phyloP scores from a whole-genome alignment of 1,140 invertebrate species.

The Mizuhopecten yessoensis region DNA sequence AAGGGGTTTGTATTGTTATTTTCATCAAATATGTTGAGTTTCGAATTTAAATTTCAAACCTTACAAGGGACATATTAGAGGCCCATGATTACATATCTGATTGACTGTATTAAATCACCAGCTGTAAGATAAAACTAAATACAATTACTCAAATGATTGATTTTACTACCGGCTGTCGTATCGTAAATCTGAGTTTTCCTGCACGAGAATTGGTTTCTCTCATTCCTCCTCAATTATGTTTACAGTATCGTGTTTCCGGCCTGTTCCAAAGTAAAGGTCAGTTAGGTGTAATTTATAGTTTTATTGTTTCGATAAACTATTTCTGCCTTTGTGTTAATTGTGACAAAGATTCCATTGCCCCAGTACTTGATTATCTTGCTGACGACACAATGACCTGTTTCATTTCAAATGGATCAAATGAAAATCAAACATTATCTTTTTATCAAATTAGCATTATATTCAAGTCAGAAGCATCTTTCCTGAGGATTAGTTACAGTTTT shows the following conservation, averaged over 20 bases:
- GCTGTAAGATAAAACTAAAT: not conserved
- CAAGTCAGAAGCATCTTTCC: too few relatives aligned
- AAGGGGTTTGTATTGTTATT: not conserved
- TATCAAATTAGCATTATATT: too few relatives aligned
- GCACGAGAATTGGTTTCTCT: not conserved
- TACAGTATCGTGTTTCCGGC: not conserved
- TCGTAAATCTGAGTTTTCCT: not conserved
- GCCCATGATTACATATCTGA: not conserved
- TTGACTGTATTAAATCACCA: constrained; percentile 6
- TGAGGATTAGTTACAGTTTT: too few relatives aligned
- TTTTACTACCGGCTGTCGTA: not conserved
- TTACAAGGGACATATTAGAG: not conserved
- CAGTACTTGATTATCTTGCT: too few relatives aligned
- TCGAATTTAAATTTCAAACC: not conserved
- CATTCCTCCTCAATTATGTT: not conserved
- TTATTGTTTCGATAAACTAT: too few relatives aligned
- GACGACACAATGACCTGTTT: too few relatives aligned
- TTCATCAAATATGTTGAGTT: not conserved
- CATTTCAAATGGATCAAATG: too few relatives aligned
- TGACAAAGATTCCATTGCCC: too few relatives aligned
- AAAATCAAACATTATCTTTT: too few relatives aligned
- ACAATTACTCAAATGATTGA: not conserved
- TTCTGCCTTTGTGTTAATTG: too few relatives aligned
- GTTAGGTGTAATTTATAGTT: too few relatives aligned
- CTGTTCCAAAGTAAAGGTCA: not conserved